phyloP scores from a whole-genome alignment of 1,140 invertebrate genomes.

The Platyscapa corneri region DNA sequence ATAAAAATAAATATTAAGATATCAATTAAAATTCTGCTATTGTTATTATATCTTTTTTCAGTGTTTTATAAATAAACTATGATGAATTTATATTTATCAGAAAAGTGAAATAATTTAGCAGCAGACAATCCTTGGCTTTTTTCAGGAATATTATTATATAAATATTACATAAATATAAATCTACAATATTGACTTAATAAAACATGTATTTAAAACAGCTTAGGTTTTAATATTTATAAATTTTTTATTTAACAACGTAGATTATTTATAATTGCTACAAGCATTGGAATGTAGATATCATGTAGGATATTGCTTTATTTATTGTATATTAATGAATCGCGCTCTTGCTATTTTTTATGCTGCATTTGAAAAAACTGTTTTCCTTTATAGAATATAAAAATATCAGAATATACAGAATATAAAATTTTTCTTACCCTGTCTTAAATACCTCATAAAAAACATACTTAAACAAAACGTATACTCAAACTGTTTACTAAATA shows the following conservation, averaged over 20 bases:
- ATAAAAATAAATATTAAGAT: not conserved
- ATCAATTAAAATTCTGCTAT: not conserved
- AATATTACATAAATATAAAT: not conserved
- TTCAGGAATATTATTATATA: not conserved
- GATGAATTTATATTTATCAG: not conserved
- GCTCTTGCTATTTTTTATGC: not conserved
- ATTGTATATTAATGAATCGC: not conserved
- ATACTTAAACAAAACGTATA: not conserved
- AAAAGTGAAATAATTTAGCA: not conserved
- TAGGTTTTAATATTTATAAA: slow-evolving; percentile 4
- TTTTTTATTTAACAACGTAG: not conserved
- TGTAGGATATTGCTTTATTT: not conserved
- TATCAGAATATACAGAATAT: not conserved
- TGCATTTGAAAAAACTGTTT: not conserved
- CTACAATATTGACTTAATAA: not conserved
- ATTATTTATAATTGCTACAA: not conserved
- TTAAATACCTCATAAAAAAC: not conserved
- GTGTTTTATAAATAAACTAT: not conserved
- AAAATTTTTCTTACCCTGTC: not conserved
- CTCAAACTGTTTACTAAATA: no score
- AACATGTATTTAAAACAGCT: not conserved
- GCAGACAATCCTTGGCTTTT: no score
- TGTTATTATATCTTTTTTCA: not conserved
- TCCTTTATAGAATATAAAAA: not conserved
- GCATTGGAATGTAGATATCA: not conserved